Base-by-base conservation (phyloP, 2,888 invertebrate genomes). In the Eristalinus aeneus region DNA sequence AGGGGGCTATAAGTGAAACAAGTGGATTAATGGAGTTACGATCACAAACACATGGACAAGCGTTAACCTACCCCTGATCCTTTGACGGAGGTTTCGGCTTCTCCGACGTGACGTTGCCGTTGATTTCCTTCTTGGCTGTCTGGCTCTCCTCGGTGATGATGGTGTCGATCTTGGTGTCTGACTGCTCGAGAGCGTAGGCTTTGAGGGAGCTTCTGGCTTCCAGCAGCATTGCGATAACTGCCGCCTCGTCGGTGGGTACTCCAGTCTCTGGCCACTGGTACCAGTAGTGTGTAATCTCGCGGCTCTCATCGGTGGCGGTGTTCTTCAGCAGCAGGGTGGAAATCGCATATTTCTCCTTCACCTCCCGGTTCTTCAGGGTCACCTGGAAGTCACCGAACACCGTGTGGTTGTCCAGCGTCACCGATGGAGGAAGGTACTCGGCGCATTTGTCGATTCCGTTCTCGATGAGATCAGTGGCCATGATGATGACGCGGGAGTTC, bases 211-310 rank as follows among this genome's bases (percentile, higher is more conserved):
- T 91, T 56, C 98, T 94, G 86, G 97, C 97, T 92, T 98, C 98
- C 20, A 97, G 94, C 56, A 98, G 93, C 93, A 98, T 97, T 71
- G 97, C 97, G 64, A 98, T 96, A 63, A 98, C 94, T 0, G 97
- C 96, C 69, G 96, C 95, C 69, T 96, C 96, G 90, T 98, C 97
- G 8, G 94, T 94, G 1, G 98, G 98, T 0, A 97, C 96, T 0
- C 97, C 97, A 87, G 96, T 95, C 75, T 93, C 92, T 0, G 98
- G 98, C 98, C 98, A 98, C 90, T 97, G 95, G 93, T 97, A 98
- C 98, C 98, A 98, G 90, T 98, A 95, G 90, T 98, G 98, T 0
- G 96, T 97, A 73, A 98, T 94, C 92, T 98, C 98, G 58, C 98
- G 93, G 94, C 96, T 96, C 84, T 96, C 95, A 91, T 97, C 96